Base-by-base conservation (phyloP, 2,888 invertebrate species). In the Hydriomena furcata region DNA sequence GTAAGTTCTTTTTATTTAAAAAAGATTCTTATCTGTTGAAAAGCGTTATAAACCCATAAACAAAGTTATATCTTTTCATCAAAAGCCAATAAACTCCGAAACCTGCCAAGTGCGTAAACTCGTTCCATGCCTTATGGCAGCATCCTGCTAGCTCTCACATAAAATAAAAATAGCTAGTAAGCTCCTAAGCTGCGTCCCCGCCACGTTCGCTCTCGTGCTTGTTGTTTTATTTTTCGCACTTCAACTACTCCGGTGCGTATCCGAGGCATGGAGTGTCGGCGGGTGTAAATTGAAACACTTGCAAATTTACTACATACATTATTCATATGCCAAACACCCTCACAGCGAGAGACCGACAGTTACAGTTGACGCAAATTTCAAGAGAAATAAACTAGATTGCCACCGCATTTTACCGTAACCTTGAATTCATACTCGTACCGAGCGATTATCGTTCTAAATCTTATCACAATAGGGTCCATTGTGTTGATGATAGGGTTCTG, bases 271-370 rank as follows among this genome's bases (percentile, higher is more conserved):
- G 80, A 84, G 84, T 82, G 82, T 74, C 78, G 84, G 74, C 74
- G 83, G 87, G 89, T 82, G 89, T 89, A 89, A 90, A 90, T 90
- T 89, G 89, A 90, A 89, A 90, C 89, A 90, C 89, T 90, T 87
- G 88, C 89, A 89, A 90, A 89, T 90, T 89, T 86, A 82, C 85
- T 72, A 84, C 76, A 87, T 90, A 85, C 86, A 88, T 89, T 88
- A 90, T 90, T 89, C 89, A 90, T 89, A 75, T 69, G 57, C 73
- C 81, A 79, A 86, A 88, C 85, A 84, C 84, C 82, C 84, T 81
- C 71, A 63, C 60, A 69, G 66, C 67, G 64, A 71, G 66, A 64
- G 65, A 65, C 76, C 74, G 74, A 78, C 82, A 79, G 81, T 78
- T 80, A 76, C 80, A 77, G 79, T 79, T 77, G 79, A 82, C 72